Evolutionary conservation across 2,113 vertebrate genomes (phyloP), one percentile per base, ranked within the genome.

Genomic region (Blennius ocellaris): DNA sequence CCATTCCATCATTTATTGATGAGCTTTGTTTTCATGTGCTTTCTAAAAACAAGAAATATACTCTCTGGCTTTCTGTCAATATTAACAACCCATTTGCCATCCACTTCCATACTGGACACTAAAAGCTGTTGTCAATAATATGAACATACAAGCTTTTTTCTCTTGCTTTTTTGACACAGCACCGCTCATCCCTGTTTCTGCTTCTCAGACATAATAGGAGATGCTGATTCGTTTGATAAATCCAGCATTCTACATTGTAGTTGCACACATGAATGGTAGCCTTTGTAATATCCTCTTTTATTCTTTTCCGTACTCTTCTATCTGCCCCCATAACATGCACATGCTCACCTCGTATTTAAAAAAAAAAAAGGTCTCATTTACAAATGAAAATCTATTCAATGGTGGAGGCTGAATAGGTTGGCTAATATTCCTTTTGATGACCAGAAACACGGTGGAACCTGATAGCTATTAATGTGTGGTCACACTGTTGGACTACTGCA

Each of bases 371-470:
- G 79, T 81, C 88, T 92, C 88, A 79, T 88, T 90, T 74, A 59
- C 66, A 93, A 94, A 94, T 95, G 92, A 93, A 84, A 91, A 89
- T 87, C 76, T 56, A 81, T 83, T 89, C 83, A 90, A 87, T 59
- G 66, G 72, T 69, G 78, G 52, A 73, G 41, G 80, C 76, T 88
- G 82, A 90, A 91, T 83, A 80, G 84, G 69, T 87, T 43, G 81
- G 83, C 54, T 85, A 94, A 93, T 94, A 93, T 92, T 92, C 93
- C 89, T 91, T 92, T 81, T 89, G 91, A 92, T 90, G 73, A 85
- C 90, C 84, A 87, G 77, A 93, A 91, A 92, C 83, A 93, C 82
- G 80, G 87, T 87, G 83, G 75, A 93, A 93, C 84, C 90, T 85
- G 87, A 90, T 91, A 89, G 90, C 65, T 80, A 91, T 94, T 89